Evolutionary conservation across 2,797 vertebrate species (phyloP), one percentile per base, ranked within the genome.

Genomic region (Trematomus bernacchii): DNA sequence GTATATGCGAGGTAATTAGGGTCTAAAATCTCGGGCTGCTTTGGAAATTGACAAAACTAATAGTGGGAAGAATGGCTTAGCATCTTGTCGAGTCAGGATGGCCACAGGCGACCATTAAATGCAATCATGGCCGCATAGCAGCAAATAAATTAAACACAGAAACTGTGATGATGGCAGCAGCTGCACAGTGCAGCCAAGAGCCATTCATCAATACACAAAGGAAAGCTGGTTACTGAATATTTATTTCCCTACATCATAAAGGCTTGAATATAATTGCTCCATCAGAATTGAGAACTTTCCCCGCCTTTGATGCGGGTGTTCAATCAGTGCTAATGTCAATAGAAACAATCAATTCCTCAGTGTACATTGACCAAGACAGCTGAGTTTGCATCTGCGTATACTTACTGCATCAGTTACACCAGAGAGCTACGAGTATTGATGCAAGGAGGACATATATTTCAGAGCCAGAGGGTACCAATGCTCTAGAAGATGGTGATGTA

Each of bases 61-160:
- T 51, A 64, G 19, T 23, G 60, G 44, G 10, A 82, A 61, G 63
- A 84, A 79, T 50, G 76, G 54, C 48, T 62, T 33, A 71, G 60
- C 81, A 70, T 87, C 65, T 68, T 84, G 75, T 76, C 37, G 33
- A 80, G 79, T 65, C 77, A 66, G 77, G 50, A 83, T 53, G 46
- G 64, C 89, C 81, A 76, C 77, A 12, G 65, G 81, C 67, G 0
- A 47, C 71, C 74, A 76, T 85, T 92, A 87, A 77, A 85, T 54
- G 52, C 66, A 79, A 85, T 87, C 80, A 80, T 9, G 46, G 69
- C 77, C 1, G 37, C 68, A 61, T 68, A 15, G 79, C 83, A 61
- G 72, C 79, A 74, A 79, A 83, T 88, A 60, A 91, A 73, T 80
- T 76, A 74, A 88, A 79, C 66, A 71, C n/a, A 74, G 65, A 75